These are phyloP conservation scores for Motacilla alba DNA, from an alignment of 2,113 vertebrate genomes.

Conservation along the genomic window DNA sequence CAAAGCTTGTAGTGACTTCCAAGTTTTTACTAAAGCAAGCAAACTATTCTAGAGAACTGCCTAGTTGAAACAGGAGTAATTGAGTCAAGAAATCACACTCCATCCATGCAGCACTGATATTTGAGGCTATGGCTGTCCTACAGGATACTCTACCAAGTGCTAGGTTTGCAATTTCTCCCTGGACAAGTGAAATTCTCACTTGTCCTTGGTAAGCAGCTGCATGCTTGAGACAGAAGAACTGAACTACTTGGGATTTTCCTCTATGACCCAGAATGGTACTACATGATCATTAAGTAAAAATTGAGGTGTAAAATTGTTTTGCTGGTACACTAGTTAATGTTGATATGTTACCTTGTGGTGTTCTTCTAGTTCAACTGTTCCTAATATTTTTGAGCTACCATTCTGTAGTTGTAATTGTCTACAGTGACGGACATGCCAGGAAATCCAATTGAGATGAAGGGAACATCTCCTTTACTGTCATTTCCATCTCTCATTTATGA, in stretches of 20 bases:
- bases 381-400: neutral
- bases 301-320: neutral
- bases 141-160: neutral
- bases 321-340: neutral
- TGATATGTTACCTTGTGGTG: neutral
- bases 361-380: neutral
- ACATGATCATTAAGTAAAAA: neutral
- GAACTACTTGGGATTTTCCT: neutral
- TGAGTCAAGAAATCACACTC: rapidly evolving
- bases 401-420: neutral
- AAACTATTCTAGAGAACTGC: neutral
- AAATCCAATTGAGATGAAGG: neutral
- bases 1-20: neutral
- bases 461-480: neutral
- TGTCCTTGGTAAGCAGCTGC: neutral
- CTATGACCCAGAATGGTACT: neutral
- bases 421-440: neutral
- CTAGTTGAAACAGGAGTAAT: neutral
- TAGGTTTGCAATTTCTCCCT: neutral
- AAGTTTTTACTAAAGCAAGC: neutral
- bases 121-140: neutral
- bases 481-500: neutral
- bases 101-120: neutral
- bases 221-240: neutral
- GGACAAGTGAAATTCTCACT: neutral